Evolutionary conservation across 1,140 invertebrate genomes (phyloP), one percentile per base, ranked within the genome.

Genomic region (Trachymyrmex cornetzi): DNA sequence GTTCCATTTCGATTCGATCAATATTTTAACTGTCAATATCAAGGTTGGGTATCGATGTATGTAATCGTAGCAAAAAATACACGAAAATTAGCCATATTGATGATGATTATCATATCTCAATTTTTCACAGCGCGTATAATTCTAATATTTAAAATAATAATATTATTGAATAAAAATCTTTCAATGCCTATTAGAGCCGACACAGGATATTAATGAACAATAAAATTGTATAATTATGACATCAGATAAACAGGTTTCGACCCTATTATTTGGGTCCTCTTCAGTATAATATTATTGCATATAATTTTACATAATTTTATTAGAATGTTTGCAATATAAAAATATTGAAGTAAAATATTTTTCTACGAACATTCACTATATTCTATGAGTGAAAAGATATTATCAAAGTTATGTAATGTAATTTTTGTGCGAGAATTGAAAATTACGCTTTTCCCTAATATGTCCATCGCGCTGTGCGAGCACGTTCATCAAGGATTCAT

Each of bases 401-500:
- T 44, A 48, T n/a, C 3, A 1, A 67, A 48, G 53, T 67, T 69
- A 34, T 53, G 34, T 57, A 27, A 81, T 38, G 48, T 3, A 38
- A 69, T 50, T 80, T 2, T 55, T 16, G 3, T 22, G n/a, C 9
- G 12, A 34, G 12, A 34, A 24, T 22, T 9, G 27, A 44, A 71
- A 38, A 55, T 38, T 38, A 81, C 34, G 30, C 24, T 72, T 72
- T 71, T 22, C 22, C 22, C 27, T 44, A 44, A 44, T 34, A 59
- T 22, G 19, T 74, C n/a, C 34, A 34, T 80, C 44, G n/a, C n/a
- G n/a, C 27, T 14, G 6, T 7, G 53, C 38, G 19, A 74, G 12
- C 24, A 16, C 5, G 67, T 50, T 48, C 38, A 75, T 84, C 80
- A 84, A 84, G 80, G 69, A 74, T 44, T 82, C 55, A 7, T 82